Evolutionary conservation across 2,797 vertebrate species (phyloP).

Genomic region (Rhabdophis nuchalis): DNA sequence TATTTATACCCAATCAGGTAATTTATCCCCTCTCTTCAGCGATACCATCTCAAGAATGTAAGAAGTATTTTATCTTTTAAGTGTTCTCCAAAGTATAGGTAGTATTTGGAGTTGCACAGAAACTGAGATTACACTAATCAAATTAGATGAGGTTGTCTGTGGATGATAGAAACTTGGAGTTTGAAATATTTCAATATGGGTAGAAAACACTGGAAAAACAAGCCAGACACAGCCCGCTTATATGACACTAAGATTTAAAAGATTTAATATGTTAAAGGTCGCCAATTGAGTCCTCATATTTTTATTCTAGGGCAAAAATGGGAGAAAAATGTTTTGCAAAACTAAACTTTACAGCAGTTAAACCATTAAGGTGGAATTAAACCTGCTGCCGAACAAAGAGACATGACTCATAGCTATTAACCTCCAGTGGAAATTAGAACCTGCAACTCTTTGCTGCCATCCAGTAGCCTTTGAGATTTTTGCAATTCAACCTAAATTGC

Average conservation of each 20-base stretch:
- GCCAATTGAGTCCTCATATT: background rate
- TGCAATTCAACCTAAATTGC: background rate
- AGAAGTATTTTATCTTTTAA: conserved; percentile 15
- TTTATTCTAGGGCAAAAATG: conserved; percentile 18
- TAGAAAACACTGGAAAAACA: background rate
- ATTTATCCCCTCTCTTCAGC: conserved; percentile 9
- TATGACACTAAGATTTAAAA: background rate
- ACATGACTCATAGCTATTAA: background rate
- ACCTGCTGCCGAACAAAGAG: conserved; percentile 20
- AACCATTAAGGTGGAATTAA: conserved; percentile 43
- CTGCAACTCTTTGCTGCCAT: background rate
- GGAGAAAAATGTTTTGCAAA: conserved; percentile 24
- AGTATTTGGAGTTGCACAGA: background rate
- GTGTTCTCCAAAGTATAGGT: background rate
- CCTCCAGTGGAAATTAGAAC: background rate
- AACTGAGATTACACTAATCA: background rate
- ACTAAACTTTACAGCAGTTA: conserved; percentile 19
- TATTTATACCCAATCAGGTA: conserved; percentile 19
- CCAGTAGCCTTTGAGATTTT: background rate
- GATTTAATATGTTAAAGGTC: background rate
- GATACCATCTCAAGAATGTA: conserved; percentile 25
- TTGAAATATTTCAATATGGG: background rate
- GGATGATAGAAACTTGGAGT: background rate
- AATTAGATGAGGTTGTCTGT: background rate
- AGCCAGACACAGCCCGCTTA: background rate